Base-by-base conservation (phyloP, 2,113 vertebrate genomes). In the Asarcornis scutulata region DNA sequence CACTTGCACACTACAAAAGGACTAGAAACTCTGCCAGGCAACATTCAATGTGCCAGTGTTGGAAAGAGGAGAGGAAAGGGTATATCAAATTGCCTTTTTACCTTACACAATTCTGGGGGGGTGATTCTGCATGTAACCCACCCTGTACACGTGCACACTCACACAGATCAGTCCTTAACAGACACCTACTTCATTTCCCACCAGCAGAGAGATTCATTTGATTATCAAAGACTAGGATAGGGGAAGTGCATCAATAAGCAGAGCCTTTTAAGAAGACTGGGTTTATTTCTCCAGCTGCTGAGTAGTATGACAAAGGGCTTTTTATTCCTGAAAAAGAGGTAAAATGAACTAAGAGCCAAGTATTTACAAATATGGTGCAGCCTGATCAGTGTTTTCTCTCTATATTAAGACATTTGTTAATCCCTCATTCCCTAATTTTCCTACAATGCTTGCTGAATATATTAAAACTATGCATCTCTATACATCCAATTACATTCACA, bases 331-430 rank as follows among this genome's bases (percentile, higher is more conserved):
- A 82, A 84, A 72, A 88, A 58, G 32, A 68, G 8, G 16, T 27
- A 60, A 81, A 91, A 86, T 73, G 60, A 94, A 90, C 11, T 93
- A 86, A 60, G 20, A 91, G 73, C 72, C 40, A 22, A 66, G 11
- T 32, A 91, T 68, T 94, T 69, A 92, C 3, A 14, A 95, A 83
- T 73, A 72, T 13, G 11, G 92, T 77, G 80, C 38, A 69, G 46
- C 40, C 88, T 91, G 74, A 72, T 88, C 79, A 90, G 48, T 68
- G 69, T 91, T 96, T 97, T 88, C 91, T 95, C 86, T 46, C 74
- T 95, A 76, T 83, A 96, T 91, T 97, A 95, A 94, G 52, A 91
- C 75, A 81, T 83, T 89, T 92, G 63, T 76, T 91, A 86, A 90
- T 83, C 53, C 69, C 10, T 89, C 64, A 72, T 80, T 86, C 88